phyloP scores from a whole-genome alignment of 2,888 invertebrate genomes.

The Eilema caniola region DNA sequence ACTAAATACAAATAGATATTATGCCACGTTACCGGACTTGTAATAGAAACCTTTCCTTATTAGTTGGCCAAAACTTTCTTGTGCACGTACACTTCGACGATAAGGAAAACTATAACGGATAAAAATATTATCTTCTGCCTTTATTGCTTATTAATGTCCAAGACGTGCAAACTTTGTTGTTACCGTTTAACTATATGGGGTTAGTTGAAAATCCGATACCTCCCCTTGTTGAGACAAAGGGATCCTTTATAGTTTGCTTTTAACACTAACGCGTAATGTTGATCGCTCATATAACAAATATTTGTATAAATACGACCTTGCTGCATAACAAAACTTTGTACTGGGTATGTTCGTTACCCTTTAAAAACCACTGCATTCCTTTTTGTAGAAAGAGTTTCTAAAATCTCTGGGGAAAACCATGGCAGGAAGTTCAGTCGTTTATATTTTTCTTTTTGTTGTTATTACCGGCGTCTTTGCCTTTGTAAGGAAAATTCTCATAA shows the following conservation, averaged over 20 bases:
- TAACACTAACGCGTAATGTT: too few species aligned
- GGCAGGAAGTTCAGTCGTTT: neutral
- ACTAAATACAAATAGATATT: slow-evolving; percentile 1
- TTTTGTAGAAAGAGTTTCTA: neutral
- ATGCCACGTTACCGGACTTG: neutral
- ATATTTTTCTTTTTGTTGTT: neutral
- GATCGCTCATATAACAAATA: too few species aligned
- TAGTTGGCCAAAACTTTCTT: slow-evolving; percentile 1
- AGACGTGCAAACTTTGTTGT: slow-evolving; percentile 19
- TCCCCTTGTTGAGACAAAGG: too few species aligned
- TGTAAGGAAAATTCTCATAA: neutral
- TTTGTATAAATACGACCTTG: too few species aligned
- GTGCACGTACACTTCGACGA: slow-evolving; percentile 8
- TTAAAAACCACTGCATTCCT: neutral
- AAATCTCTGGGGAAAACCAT: neutral
- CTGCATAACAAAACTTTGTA: too few species aligned
- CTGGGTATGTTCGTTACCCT: neutral
- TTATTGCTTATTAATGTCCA: slow-evolving; percentile 25
- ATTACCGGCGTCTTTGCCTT: neutral
- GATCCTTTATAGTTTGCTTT: too few species aligned
- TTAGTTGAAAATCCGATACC: neutral
- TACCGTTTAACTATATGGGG: neutral
- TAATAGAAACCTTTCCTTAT: slow-evolving; percentile 1
- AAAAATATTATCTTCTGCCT: slow-evolving; percentile 20
- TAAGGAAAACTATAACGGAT: slow-evolving; percentile 29